Percentiles rank a stretch among this genome's conserved stretches.
These are phyloP conservation scores for Trichopria drosophilae DNA, from an alignment of 2,888 invertebrate species.

Conservation along the genomic window DNA sequence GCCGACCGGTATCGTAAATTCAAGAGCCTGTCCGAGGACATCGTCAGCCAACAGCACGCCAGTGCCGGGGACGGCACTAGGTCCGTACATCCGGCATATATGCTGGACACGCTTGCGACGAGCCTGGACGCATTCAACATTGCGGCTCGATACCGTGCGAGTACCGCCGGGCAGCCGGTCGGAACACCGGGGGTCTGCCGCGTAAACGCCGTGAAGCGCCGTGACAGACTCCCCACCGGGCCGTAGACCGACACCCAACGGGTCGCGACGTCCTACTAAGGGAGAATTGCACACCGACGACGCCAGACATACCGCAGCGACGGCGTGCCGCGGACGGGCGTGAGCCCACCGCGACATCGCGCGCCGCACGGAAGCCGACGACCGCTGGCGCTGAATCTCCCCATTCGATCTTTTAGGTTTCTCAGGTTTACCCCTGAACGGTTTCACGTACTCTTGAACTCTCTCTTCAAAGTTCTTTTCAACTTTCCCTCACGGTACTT, in stretches of 20 bases:
- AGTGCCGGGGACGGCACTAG: constrained; percentile 40
- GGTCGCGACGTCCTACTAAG: constrained; percentile 63
- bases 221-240: constrained; percentile 49
- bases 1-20: constrained; percentile 39
- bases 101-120: constrained; percentile 36
- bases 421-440: constrained; percentile 64
- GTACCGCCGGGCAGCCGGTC: constrained; percentile 47
- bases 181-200: constrained; percentile 50
- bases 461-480: constrained; percentile 70
- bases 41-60: constrained; percentile 41
- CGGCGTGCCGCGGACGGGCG: constrained; percentile 38
- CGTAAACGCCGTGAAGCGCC: constrained; percentile 34
- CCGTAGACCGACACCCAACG: constrained; percentile 60
- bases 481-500: constrained; percentile 73
- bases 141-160: constrained; percentile 48
- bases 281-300: constrained; percentile 57
- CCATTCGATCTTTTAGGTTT: constrained; percentile 62
- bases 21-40: constrained; percentile 43
- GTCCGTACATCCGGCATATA: constrained; percentile 38
- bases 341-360: constrained; percentile 42
- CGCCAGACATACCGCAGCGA: constrained; percentile 34
- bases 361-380: constrained; percentile 25
- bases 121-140: constrained; percentile 37
- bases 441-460: constrained; percentile 58
- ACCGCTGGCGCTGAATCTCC: constrained; percentile 50